These are phyloP conservation scores for Alosa sapidissima DNA, from an alignment of 2,797 vertebrate species.

Conservation along the genomic window DNA sequence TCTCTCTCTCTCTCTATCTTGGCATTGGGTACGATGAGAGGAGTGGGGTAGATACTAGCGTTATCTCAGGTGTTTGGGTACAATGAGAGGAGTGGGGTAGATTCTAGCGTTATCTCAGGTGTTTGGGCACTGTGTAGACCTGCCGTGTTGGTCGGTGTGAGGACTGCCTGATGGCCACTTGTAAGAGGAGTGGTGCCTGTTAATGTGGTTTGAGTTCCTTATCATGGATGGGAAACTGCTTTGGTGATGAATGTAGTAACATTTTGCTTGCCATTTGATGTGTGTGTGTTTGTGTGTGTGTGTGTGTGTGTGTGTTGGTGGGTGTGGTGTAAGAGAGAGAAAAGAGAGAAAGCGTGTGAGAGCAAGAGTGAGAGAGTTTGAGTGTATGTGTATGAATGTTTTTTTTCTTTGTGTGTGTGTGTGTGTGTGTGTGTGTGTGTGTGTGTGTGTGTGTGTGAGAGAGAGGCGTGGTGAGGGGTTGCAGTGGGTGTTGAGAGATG, in stretches of 20 bases:
- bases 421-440: conserved; percentile 16
- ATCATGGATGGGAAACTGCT: neutral
- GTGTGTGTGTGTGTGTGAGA: conserved; percentile 18
- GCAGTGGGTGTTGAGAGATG: conserved; percentile 46
- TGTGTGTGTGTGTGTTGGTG: neutral
- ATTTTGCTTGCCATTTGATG: neutral
- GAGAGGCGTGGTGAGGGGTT: conserved; percentile 15
- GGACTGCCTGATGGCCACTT: neutral
- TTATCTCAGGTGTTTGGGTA: neutral
- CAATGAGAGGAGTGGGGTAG: too few species aligned
- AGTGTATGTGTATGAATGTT: neutral
- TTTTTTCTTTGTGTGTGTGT: neutral
- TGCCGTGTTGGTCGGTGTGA: neutral
- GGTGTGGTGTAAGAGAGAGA: neutral
- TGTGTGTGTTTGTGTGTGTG: neutral
- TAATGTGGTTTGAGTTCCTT: neutral
- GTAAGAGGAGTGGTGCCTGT: neutral
- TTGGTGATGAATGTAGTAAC: neutral
- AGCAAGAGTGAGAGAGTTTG: too few species aligned
- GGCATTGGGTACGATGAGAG: too few species aligned
- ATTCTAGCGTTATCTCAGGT: neutral
- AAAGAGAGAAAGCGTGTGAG: neutral
- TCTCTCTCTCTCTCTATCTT: too few species aligned
- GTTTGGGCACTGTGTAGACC: neutral
- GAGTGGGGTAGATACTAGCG: too few species aligned